Evolutionary conservation across 2,113 vertebrate species (phyloP).

Genomic region (Bostrychus sinensis): DNA sequence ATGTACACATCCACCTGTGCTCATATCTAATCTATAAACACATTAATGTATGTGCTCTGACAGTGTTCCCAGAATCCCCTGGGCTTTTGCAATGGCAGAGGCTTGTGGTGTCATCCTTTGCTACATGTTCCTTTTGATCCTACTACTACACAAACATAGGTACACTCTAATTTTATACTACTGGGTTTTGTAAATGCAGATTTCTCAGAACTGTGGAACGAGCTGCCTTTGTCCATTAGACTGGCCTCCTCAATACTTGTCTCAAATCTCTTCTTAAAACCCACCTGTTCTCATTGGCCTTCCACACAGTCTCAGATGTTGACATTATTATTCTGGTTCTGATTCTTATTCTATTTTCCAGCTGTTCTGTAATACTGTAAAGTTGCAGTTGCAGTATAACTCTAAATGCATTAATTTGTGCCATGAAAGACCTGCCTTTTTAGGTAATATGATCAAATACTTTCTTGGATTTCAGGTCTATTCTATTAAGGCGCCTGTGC

Average conservation of each 20-base stretch:
- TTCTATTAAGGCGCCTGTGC: slow-evolving; percentile 91
- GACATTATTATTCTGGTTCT: too few relatives aligned
- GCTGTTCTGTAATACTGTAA: too few relatives aligned
- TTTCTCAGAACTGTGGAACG: neutral
- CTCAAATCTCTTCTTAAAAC: too few relatives aligned
- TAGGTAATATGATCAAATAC: too few relatives aligned
- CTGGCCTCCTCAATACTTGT: too few relatives aligned
- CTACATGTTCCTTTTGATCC: slow-evolving; percentile 91
- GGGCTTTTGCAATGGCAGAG: slow-evolving; percentile 98
- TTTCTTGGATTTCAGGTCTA: slow-evolving; percentile 83
- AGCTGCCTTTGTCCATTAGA: too few relatives aligned
- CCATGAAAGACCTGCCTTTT: neutral
- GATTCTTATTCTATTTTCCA: too few relatives aligned
- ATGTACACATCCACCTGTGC: slow-evolving; percentile 7
- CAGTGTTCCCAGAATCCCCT: slow-evolving; percentile 96
- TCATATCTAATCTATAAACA: slow-evolving; percentile 45
- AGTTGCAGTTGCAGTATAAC: neutral
- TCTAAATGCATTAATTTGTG: neutral
- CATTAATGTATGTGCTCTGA: slow-evolving; percentile 45
- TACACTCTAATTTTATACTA: slow-evolving; percentile 54
- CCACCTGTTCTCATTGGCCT: too few relatives aligned
- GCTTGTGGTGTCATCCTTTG: slow-evolving; percentile 93
- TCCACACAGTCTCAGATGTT: too few relatives aligned
- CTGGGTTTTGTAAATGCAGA: neutral
- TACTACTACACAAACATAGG: slow-evolving; percentile 97